Evolutionary conservation across 2,797 vertebrate species (phyloP), one percentile per base, ranked within the genome.

Genomic region (Psittacula echo): DNA sequence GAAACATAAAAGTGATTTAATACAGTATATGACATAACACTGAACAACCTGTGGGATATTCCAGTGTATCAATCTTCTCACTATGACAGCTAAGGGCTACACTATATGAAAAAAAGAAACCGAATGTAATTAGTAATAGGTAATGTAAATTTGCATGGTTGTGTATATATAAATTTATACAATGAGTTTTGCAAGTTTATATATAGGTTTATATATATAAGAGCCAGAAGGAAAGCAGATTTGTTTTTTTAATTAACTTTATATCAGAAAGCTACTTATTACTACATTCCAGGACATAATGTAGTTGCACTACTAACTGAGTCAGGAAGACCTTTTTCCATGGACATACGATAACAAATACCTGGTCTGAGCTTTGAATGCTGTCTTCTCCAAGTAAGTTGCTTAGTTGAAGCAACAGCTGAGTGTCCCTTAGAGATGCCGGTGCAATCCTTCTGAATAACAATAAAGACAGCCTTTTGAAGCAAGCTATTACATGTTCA

Each of bases 291-390:
- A 61, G 51, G 47, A 34, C 34, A 21, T 42, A 64, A 22, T 39
- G 70, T 67, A 66, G 60, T 41, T 17, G 4, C 42, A 24, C 4
- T 47, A 58, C 21, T 7, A 50, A 41, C 11, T n/a, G 29, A 54
- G 9, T 42, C n/a, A 89, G 50, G 39, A 84, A 66, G 34, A 73
- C 4, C 13, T 78, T 94, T 76, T 67, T 23, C 41, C 19, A 29
- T 32, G 19, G 2, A 32, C 6, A 4, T 14, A 20, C 0, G 0
- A 17, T 83, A 58, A 64, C 23, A 87, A 91, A 65, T 47, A 79
- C 3, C 20, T 65, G 16, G 4, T 37, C 7, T 9, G 21, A 61
- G 26, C 12, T 89, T 47, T 85, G 58, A 91, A 89, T 54, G 13
- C 30, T n/a, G 0, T 66, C 65, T 77, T 77, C 78, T 80, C 7